Evolutionary conservation across 1,140 invertebrate species (phyloP).

Genomic region (Brachionus sp.): DNA sequence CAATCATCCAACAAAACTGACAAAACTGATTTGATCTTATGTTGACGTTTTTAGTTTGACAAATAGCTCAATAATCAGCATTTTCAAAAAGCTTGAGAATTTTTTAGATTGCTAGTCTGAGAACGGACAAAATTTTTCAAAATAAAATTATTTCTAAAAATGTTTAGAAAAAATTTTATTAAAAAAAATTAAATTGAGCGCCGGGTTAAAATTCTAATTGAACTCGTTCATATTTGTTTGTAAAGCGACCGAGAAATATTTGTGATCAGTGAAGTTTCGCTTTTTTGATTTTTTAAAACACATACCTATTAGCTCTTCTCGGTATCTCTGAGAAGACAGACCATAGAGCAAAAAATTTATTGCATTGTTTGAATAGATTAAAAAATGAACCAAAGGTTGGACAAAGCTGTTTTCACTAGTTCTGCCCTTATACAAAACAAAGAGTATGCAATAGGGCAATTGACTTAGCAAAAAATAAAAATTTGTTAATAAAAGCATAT

Average conservation of each 20-base stretch:
- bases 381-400: neutral
- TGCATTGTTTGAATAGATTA: constrained; percentile 35
- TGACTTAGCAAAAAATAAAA: constrained; percentile 24
- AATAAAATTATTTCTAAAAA: too few species aligned
- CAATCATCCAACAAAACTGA: too few species aligned
- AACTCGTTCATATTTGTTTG: neutral
- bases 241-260: neutral
- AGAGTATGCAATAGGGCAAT: constrained; percentile 8
- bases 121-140: too few species aligned
- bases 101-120: too few species aligned
- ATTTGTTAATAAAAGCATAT: constrained; percentile 45
- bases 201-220: neutral
- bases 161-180: too few species aligned
- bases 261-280: neutral
- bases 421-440: constrained; percentile 8
- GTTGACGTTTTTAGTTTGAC: too few species aligned
- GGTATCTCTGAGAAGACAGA: neutral
- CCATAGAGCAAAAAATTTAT: constrained; percentile 36
- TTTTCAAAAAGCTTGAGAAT: too few species aligned
- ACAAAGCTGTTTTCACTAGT: neutral
- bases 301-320: neutral
- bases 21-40: too few species aligned
- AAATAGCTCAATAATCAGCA: too few species aligned
- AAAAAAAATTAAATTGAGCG: neutral
- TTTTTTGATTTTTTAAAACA: neutral